Evolutionary conservation across 2,113 vertebrate species (phyloP).

Genomic region (Macrotis lagotis): DNA sequence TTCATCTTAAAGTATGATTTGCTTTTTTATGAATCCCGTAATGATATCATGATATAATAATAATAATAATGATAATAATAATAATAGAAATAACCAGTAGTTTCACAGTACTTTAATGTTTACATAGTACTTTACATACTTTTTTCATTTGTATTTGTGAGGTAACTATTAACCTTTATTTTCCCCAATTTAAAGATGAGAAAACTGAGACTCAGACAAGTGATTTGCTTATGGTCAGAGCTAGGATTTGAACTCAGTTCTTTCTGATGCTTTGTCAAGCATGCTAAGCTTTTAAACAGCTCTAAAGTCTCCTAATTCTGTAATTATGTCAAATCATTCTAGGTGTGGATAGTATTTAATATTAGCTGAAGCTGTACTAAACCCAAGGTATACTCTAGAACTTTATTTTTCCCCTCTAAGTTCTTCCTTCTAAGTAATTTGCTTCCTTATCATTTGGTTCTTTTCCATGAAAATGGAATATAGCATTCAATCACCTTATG

Average conservation of each 20-base stretch:
- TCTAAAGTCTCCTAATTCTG: neutral
- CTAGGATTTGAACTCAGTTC: neutral
- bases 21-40: neutral
- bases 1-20: neutral
- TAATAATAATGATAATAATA: neutral
- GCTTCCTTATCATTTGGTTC: neutral
- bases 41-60: too few species aligned
- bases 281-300: neutral
- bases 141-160: neutral
- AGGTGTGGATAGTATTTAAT: neutral
- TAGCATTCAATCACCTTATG: too few species aligned
- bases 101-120: neutral
- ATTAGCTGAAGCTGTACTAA: neutral
- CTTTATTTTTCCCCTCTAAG: neutral
- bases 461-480: neutral
- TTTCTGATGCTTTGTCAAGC: neutral
- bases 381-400: neutral
- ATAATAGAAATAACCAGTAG: neutral
- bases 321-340: neutral
- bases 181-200: neutral
- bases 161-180: neutral
- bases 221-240: neutral
- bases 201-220: neutral
- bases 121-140: neutral
- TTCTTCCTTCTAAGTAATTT: neutral